Base-by-base conservation (phyloP, 2,113 vertebrate genomes). In the Notiomystis cincta region DNA sequence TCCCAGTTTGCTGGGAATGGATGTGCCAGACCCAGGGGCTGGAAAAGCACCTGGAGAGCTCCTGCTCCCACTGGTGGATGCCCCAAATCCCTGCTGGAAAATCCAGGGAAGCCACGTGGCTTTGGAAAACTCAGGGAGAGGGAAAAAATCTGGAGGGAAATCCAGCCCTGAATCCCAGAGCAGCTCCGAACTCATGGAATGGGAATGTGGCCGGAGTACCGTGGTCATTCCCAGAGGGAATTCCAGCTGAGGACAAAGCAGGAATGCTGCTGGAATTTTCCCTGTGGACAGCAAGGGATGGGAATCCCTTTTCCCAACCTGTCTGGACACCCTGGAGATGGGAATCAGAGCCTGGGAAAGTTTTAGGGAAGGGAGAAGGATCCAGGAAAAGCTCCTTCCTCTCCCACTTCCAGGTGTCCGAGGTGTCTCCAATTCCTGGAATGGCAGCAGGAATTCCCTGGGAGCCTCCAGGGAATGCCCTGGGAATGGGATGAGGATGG, bases 291-390 rank as follows among this genome's bases (percentile, higher is more conserved):
- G 24, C 73, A 8, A 35, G 57, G 51, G 33, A 14, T 21, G 45
- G 45, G 31, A 35, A 40, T 37, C 37, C 48, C 33, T 56, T 21
- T 8, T 30, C 35, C 45, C 31, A 27, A 3, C 27, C 11, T n/a
- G n/a, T n/a, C n/a, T n/a, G n/a, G n/a, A n/a, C n/a, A n/a, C n/a
- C n/a, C n/a, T 0, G 1, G 45, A 9, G 21, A 30, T 9, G 23
- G 30, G 25, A 37, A 23, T 17, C 4, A 25, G 50, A 15, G 16
- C 1, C 0, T 17, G 15, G 54, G 33, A 25, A n/a, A 0, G 9
- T 17, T 54, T 35, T 23, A 24, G 48, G 42, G 23, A 78, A 11
- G 42, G 51, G 27, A 54, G 25, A 12, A 37, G 33, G 1, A 3
- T 27, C 48, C 15, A 22, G 40, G 45, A 37, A 35, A 40, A 25